Conservation (phyloP, 1,140 invertebrate genomes). For the Nasonia longicornis region DNA sequence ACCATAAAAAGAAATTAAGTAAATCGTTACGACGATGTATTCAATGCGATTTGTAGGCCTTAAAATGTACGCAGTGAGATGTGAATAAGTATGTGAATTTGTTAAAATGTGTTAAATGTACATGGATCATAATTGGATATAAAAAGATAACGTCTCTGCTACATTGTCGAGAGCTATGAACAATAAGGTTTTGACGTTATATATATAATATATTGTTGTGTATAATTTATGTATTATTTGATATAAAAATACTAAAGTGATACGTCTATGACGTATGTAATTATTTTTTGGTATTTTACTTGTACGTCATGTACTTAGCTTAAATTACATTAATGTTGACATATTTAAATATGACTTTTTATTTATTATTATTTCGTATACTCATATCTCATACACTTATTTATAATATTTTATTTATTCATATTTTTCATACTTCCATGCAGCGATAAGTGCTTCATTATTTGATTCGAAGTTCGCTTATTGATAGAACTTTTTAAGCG, state of each 20-base stretch:
- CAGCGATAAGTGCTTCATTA: not conserved
- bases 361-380: not conserved
- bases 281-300: slow-evolving; percentile 51
- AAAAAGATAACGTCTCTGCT: not conserved
- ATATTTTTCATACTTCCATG: not conserved
- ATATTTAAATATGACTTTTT: slow-evolving; percentile 22
- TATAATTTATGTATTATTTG: slow-evolving; percentile 46
- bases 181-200: slow-evolving; percentile 28
- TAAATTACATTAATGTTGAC: slow-evolving; percentile 48
- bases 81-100: slow-evolving; percentile 39
- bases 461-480: not conserved
- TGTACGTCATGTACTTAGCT: slow-evolving; percentile 49
- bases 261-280: slow-evolving; percentile 38
- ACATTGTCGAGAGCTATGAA: slow-evolving; percentile 44
- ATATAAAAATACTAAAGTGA: slow-evolving; percentile 47
- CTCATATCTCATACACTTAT: not conserved
- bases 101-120: slow-evolving; percentile 46
- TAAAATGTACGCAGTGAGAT: slow-evolving; percentile 30
- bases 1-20: not conserved
- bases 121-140: slow-evolving; percentile 1
- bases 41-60: slow-evolving; percentile 40
- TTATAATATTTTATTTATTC: not conserved
- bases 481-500: too few species aligned
- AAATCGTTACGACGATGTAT: not conserved
- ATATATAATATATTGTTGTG: slow-evolving; percentile 42